Evolutionary conservation across 2,888 invertebrate species (phyloP).

Genomic region (Neoscelio sp.): DNA sequence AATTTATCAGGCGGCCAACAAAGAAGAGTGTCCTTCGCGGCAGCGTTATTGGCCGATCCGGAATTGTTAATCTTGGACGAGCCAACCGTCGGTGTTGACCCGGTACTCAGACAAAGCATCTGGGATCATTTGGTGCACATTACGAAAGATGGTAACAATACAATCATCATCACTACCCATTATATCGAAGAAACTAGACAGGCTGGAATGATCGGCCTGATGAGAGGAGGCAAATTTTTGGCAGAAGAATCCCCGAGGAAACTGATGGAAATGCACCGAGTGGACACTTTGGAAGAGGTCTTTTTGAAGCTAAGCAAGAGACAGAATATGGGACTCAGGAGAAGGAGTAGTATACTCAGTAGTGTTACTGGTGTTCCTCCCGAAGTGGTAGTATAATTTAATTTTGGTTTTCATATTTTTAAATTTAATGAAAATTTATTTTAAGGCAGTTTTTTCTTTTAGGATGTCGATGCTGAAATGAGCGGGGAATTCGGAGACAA

Average conservation of each 20-base stretch:
- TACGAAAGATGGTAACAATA: constrained; percentile 89
- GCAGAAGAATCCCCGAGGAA: constrained; percentile 92
- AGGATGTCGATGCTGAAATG: constrained; percentile 86
- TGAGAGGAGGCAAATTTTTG: constrained; percentile 93
- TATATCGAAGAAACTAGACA: constrained; percentile 95
- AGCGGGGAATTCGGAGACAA: constrained; percentile 95
- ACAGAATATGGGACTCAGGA: constrained; percentile 92
- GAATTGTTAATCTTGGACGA: constrained; percentile 96
- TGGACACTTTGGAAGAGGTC: constrained; percentile 91
- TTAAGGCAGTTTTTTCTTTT: constrained; percentile 37
- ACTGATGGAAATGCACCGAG: constrained; percentile 88
- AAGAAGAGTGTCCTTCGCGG: constrained; percentile 94
- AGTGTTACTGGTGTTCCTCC: constrained; percentile 85
- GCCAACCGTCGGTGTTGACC: constrained; percentile 97
- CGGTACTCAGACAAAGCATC: constrained; percentile 92
- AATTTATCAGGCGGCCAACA: constrained; percentile 95
- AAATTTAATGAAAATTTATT: not conserved
- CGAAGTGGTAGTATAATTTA: constrained; percentile 76
- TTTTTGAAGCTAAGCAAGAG: constrained; percentile 91
- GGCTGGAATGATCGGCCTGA: constrained; percentile 91
- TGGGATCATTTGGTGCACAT: constrained; percentile 94
- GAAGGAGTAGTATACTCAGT: constrained; percentile 91
- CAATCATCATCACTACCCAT: constrained; percentile 94
- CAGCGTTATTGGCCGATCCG: constrained; percentile 94
- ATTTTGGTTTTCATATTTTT: constrained; percentile 17